phyloP scores from a whole-genome alignment of 2,797 vertebrate species.

The Anomalospiza imberbis region DNA sequence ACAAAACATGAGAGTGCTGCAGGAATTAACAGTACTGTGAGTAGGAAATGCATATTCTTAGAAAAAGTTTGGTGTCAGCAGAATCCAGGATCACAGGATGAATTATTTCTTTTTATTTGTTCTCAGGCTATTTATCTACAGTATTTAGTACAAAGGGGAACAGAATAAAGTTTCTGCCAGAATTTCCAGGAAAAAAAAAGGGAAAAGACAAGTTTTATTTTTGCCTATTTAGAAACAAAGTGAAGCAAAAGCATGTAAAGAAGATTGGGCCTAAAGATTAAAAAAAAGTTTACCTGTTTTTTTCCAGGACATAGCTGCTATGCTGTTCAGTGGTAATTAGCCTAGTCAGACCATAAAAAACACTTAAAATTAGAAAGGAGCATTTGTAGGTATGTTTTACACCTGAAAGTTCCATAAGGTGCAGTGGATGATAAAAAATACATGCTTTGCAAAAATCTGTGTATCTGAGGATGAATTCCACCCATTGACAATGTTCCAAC shows the following conservation, averaged over 20 bases:
- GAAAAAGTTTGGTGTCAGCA: conserved; percentile 18
- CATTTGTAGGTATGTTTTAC: background rate
- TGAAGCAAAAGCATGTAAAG: background rate
- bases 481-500: background rate
- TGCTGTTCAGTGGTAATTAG: background rate
- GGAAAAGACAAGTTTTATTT: background rate
- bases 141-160: background rate
- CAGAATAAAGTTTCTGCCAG: background rate
- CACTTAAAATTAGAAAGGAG: background rate
- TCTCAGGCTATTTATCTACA: background rate
- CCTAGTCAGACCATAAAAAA: background rate
- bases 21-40: conserved; percentile 17
- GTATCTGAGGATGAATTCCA: background rate
- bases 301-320: background rate
- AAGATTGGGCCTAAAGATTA: background rate
- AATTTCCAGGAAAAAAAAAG: background rate
- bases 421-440: background rate
- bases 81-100: background rate
- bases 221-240: background rate
- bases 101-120: conserved; percentile 10
- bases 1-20: background rate
- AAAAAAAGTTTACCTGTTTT: background rate
- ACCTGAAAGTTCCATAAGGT: background rate
- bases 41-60: conserved; percentile 15
- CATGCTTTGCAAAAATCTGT: background rate